These are phyloP conservation scores for Apamea crenata DNA, from an alignment of 2,888 invertebrate species.

Conservation along the genomic window DNA sequence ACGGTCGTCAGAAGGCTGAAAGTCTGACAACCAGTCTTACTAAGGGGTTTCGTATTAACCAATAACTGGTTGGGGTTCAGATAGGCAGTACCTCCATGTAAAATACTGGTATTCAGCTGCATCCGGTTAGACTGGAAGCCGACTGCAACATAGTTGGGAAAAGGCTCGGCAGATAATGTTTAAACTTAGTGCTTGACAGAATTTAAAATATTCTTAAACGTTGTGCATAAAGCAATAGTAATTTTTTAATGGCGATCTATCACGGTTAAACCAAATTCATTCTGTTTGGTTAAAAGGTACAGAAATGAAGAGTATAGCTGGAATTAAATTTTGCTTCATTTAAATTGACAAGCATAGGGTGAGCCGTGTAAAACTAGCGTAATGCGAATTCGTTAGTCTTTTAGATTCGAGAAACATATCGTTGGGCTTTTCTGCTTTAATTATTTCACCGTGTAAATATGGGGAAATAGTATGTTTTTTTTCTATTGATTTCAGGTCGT, in stretches of 20 bases:
- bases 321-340: background rate
- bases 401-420: background rate
- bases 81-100: no score
- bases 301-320: background rate
- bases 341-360: background rate
- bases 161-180: no score
- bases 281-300: background rate
- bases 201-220: background rate
- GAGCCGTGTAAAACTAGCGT: background rate
- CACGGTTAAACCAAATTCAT: background rate
- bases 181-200: no score
- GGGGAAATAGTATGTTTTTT: no score
- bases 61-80: no score
- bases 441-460: background rate
- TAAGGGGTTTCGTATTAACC: no score
- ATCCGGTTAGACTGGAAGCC: no score
- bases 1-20: no score
- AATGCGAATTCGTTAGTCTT: background rate
- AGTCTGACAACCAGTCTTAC: no score
- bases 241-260: background rate
- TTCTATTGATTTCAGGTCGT: slow-evolving; percentile 76
- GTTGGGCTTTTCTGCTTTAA: background rate
- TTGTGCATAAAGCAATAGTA: background rate
- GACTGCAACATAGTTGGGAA: no score
- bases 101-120: no score